Evolutionary conservation across 2,888 invertebrate genomes (phyloP), one percentile per base, ranked within the genome.

Genomic region (Apantesis nais): DNA sequence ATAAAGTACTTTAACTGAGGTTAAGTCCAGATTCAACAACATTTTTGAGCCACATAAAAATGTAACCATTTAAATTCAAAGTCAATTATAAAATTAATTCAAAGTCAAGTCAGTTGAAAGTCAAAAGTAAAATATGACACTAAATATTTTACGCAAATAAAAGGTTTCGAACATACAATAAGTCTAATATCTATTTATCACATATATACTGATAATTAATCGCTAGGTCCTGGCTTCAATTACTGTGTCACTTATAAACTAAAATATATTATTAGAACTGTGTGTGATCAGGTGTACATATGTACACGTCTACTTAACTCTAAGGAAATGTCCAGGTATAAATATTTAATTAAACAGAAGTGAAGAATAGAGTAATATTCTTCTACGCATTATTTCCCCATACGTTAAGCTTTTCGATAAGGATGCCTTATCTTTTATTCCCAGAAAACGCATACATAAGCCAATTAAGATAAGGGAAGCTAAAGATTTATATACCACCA

Each of bases 401-500:
- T 34, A 58, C 58, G 58, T 29, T 52, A 55, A 67, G 66, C 65
- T 67, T 71, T 72, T 63, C 61, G 9, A 52, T 67, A 61, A 66
- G 68, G 25, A 61, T 55, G 65, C 73, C 73, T 73, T 76, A 77
- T 80, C 76, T 80, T 80, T 68, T 68, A 80, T 74, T 73, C 74
- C 62, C 52, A 62, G 70, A 72, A 80, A 80, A 80, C 74, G 76
- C 82, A 80, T 80, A 82, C 81, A 76, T 67, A 82, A 80, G 83
- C 73, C 66, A 80, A 79, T 80, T 82, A 80, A 80, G 80, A 80
- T 82, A 80, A 62, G 72, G 74, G 68, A 68, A 74, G 66, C 62
- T 66, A 71, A 78, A 78, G 81, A 82, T 81, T 81, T 78, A 82
- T 78, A 70, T 74, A 67, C 77, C 29, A 70, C 72, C 74, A 72